Base-by-base conservation (phyloP, 2,113 vertebrate genomes). In the Lamprotornis superbus region DNA sequence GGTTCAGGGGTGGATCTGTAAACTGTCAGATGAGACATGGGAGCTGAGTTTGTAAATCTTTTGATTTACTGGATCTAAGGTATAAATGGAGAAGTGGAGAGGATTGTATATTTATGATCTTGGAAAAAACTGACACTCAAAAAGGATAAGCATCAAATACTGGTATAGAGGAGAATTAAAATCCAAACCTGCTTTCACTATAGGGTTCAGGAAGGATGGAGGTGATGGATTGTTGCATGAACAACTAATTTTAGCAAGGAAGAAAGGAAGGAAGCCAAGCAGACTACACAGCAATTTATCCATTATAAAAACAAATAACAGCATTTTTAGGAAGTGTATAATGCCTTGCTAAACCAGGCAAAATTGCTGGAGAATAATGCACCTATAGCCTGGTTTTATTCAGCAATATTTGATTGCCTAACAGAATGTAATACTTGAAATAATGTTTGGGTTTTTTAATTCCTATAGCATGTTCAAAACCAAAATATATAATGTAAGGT, bases 241-340 rank as follows among this genome's bases (percentile, higher is more conserved):
- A 33, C 57, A 75, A 52, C 71, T 92, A 64, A 71, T 90, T 94
- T 90, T 92, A 94, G 67, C 44, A 83, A 73, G 57, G 52, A 75
- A 47, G 57, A 88, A 76, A 73, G 80, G 91, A 94, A 95, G 87
- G 93, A 95, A 96, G 59, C 37, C 25, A 49, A 77, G 31, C 59
- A 95, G 86, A 90, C 76, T 53, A 49, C n/a, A 69, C 24, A 83
- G 60, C 44, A 71, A 37, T 73, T 85, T 39, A 44, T 40, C 40
- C 31, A 30, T 44, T 86, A 65, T 9, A 49, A 83, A 83, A 94
- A 85, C 39, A 15, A 68, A 31, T 67, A 75, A 46, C 59, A 55
- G 42, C 25, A 35, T 78, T 84, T 61, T 37, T 78, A 75, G 69
- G 65, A 89, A 75, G 28, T 70, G 25, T 53, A n/a, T 52, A 44